Conservation (phyloP, 2,888 invertebrate species). For the Aricia artaxerxes region DNA sequence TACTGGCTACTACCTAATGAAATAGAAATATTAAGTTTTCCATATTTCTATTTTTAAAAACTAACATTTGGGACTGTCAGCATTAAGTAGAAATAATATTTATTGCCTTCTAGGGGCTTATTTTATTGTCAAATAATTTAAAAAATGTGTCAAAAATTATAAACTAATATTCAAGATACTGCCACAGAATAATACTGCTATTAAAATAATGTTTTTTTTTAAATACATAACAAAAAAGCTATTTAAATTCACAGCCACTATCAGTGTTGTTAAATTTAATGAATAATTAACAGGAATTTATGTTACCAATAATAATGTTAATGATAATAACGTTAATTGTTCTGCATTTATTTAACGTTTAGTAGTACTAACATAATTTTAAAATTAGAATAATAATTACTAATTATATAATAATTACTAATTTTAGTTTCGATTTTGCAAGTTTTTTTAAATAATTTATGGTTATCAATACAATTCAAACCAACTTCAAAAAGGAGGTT, state of each 20-base stretch:
- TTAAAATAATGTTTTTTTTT: neutral
- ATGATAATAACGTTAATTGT: slow-evolving; percentile 7
- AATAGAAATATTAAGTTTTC: no score
- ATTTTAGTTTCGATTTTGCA: neutral
- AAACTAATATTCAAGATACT: neutral
- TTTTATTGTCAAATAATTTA: slow-evolving; percentile 10
- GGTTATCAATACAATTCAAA: neutral
- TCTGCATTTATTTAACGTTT: slow-evolving; percentile 23
- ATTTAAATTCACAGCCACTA: neutral
- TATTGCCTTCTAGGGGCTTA: neutral
- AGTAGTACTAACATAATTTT: neutral
- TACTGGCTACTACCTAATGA: no score
- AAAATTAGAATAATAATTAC: slow-evolving; percentile 10
- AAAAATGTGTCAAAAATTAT: neutral
- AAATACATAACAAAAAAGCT: slow-evolving; percentile 1
- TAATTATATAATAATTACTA: slow-evolving; percentile 10
- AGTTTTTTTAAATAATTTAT: neutral
- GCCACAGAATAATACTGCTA: neutral
- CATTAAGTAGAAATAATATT: no score
- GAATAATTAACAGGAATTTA: slow-evolving; percentile 26
- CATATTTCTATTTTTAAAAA: no score
- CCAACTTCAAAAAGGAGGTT: no score
- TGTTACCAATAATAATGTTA: neutral
- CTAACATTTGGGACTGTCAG: no score
- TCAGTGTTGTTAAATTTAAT: slow-evolving; percentile 20